Conservation (phyloP, 2,113 vertebrate genomes). For the Hydrolagus affinis region DNA sequence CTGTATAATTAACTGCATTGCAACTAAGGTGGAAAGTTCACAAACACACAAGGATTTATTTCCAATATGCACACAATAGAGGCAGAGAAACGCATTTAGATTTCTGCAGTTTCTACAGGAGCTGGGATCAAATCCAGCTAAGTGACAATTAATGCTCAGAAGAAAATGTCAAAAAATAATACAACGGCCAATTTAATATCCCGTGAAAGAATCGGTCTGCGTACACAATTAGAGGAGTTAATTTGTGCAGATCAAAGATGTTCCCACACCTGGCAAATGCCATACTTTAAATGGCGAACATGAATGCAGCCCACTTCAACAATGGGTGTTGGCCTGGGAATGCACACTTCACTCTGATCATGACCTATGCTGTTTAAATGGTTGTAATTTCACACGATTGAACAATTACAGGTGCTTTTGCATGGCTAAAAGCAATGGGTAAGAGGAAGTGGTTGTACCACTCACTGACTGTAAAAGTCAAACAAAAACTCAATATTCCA, state of each 20-base stretch:
- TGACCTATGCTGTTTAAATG: slow-evolving; percentile 21
- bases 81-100: slow-evolving; percentile 1
- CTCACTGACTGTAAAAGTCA: background rate
- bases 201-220: slow-evolving; percentile 15
- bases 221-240: slow-evolving; percentile 7
- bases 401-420: slow-evolving; percentile 18
- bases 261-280: slow-evolving; percentile 26
- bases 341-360: slow-evolving; percentile 11
- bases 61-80: background rate
- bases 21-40: background rate
- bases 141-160: slow-evolving; percentile 19
- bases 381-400: slow-evolving; percentile 27
- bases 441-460: background rate
- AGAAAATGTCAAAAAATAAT: slow-evolving; percentile 19
- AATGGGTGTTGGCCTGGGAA: background rate
- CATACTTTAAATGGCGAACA: background rate
- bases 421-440: background rate
- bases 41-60: background rate
- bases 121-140: slow-evolving; percentile 15
- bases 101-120: background rate
- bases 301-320: slow-evolving; percentile 22
- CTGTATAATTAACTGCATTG: background rate
- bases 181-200: slow-evolving; percentile 27
- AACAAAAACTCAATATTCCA: background rate
- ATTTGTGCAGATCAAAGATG: slow-evolving; percentile 12